Evolutionary conservation across 2,797 vertebrate genomes (phyloP).

Genomic region (Synanceia verrucosa): DNA sequence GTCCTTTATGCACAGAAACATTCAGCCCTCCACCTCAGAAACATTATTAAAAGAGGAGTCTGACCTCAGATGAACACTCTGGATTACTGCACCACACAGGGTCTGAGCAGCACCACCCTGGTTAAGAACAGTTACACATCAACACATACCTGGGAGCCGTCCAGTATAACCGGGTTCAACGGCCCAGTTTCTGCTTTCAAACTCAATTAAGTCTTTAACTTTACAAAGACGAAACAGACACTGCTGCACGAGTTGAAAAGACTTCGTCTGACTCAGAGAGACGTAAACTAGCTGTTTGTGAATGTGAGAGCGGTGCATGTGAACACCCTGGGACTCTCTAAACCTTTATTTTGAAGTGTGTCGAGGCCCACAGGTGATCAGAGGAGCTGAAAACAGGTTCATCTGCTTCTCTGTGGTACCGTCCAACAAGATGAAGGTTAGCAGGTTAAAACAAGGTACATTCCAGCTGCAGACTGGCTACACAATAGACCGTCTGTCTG

Average conservation of each 20-base stretch:
- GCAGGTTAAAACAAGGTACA: conserved; percentile 41
- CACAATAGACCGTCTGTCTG: conserved; percentile 41
- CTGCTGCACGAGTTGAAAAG: no score
- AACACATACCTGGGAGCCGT: conserved; percentile 24
- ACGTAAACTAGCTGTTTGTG: conserved; percentile 35
- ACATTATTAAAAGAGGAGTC: conserved; percentile 73
- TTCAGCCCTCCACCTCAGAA: conserved; percentile 23
- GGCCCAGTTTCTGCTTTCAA: conserved; percentile 21
- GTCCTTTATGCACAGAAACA: background rate
- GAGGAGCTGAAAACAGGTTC: conserved; percentile 23
- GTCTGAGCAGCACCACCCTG: conserved; percentile 63
- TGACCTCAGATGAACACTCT: conserved; percentile 59
- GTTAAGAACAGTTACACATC: conserved; percentile 29
- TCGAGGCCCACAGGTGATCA: conserved; percentile 27
- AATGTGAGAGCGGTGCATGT: conserved; percentile 6
- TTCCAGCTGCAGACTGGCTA: no score
- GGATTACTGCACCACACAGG: conserved; percentile 71
- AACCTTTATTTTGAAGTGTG: conserved; percentile 52
- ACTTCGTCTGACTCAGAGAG: conserved; percentile 21
- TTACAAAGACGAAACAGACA: conserved; percentile 27
- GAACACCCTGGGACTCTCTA: conserved; percentile 23
- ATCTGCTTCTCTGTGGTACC: conserved; percentile 1
- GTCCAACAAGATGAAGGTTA: conserved; percentile 15
- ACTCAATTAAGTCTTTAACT: conserved; percentile 19
- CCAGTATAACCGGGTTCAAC: conserved; percentile 6